Evolutionary conservation across 1,140 invertebrate genomes (phyloP).

Genomic region (Bombus pyrosoma): DNA sequence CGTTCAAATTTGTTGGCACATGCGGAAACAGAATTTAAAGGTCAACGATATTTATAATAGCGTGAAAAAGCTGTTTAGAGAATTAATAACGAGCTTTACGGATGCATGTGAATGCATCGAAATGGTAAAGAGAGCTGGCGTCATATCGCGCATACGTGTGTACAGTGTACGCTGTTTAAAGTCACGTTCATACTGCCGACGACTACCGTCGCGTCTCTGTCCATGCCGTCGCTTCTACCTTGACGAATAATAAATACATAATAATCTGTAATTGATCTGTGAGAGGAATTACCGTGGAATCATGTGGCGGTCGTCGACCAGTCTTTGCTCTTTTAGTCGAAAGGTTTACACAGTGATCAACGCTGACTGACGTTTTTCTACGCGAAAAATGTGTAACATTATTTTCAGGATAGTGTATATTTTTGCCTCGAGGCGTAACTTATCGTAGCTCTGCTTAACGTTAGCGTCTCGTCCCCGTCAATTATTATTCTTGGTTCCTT

Average conservation of each 20-base stretch:
- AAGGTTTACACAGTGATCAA: not conserved
- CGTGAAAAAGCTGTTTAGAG: conserved; percentile 17
- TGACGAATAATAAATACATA: not conserved
- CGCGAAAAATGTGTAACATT: conserved; percentile 54
- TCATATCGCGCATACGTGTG: not conserved
- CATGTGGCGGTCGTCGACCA: not conserved
- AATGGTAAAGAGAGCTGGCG: not conserved
- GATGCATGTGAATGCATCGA: conserved; percentile 8
- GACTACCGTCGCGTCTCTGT: too few relatives aligned
- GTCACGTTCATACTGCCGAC: not conserved
- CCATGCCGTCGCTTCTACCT: too few relatives aligned
- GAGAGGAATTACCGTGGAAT: too few relatives aligned
- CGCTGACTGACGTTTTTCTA: conserved; percentile 10
- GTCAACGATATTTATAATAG: conserved; percentile 32
- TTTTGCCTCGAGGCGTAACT: conserved; percentile 56
- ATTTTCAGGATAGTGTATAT: conserved; percentile 64
- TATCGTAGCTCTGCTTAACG: conserved; percentile 62
- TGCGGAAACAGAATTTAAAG: conserved; percentile 17
- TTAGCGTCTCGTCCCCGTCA: conserved; percentile 59
- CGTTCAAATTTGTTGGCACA: conserved; percentile 9
- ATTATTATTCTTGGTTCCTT: conserved; percentile 69
- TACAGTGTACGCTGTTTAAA: not conserved
- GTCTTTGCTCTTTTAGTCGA: not conserved
- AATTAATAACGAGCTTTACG: conserved; percentile 26
- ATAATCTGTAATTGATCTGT: not conserved